These are phyloP conservation scores for Stichodactyla helianthus DNA, from an alignment of 64 coral and sea anemone species.

Conservation along the genomic window DNA sequence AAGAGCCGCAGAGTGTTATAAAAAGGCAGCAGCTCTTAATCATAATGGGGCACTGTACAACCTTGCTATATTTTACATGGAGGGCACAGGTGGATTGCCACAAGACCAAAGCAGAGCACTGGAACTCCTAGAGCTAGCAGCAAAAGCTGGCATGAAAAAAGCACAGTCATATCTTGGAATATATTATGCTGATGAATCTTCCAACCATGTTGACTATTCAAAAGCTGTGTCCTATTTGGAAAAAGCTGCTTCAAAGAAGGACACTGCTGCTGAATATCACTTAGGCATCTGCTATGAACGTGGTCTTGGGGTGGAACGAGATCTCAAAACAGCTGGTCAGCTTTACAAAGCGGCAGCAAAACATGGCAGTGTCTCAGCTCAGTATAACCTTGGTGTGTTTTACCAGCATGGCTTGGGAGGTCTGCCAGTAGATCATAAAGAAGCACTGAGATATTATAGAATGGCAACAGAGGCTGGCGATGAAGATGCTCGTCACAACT, in stretches of 20 bases:
- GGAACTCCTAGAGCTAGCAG: slow-evolving; percentile 42
- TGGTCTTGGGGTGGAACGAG: slow-evolving; percentile 66
- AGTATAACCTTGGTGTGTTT: slow-evolving; percentile 93
- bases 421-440: slow-evolving; percentile 56
- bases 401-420: slow-evolving; percentile 85
- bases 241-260: slow-evolving; percentile 74
- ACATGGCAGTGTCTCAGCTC: slow-evolving; percentile 79
- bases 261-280: slow-evolving; percentile 75
- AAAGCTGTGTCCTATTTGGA: slow-evolving; percentile 66
- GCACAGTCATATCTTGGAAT: slow-evolving; percentile 78
- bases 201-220: slow-evolving; percentile 51
- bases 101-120: slow-evolving; percentile 48
- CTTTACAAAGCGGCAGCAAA: slow-evolving; percentile 75
- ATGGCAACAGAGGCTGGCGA: slow-evolving; percentile 93
- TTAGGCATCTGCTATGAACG: slow-evolving; percentile 90
- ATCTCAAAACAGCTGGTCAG: slow-evolving; percentile 61
- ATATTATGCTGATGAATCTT: slow-evolving; percentile 68
- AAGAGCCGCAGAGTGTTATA: slow-evolving; percentile 61
- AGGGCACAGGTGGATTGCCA: slow-evolving; percentile 53
- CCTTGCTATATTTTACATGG: slow-evolving; percentile 72
- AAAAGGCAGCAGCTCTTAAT: slow-evolving; percentile 43
- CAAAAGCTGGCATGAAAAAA: slow-evolving; percentile 57
- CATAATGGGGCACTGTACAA: slow-evolving; percentile 81
- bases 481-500: slow-evolving; percentile 81
- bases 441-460: slow-evolving; percentile 74